Conservation (phyloP, 2,888 invertebrate genomes). For the Punctoribates punctum region DNA sequence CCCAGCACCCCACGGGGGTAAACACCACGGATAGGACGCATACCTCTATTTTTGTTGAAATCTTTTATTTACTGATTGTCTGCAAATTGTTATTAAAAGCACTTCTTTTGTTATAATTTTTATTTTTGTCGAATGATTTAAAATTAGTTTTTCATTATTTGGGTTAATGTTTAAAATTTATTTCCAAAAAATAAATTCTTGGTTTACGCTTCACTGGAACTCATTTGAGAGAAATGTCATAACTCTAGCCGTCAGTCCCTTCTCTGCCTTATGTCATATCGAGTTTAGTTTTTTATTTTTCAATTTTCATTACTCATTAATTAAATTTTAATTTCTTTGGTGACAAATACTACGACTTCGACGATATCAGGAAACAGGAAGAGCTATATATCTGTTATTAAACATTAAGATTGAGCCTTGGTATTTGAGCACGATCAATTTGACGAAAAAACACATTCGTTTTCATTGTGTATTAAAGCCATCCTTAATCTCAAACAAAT, state of each 20-base stretch:
- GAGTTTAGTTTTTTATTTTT: not conserved
- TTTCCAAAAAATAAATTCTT: constrained; percentile 4
- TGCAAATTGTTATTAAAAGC: too few relatives aligned
- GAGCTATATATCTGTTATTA: too few relatives aligned
- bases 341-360: too few relatives aligned
- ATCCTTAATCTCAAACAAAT: too few relatives aligned
- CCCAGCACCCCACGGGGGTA: constrained; percentile 29
- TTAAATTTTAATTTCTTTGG: too few relatives aligned
- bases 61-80: not conserved
- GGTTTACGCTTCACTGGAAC: not conserved
- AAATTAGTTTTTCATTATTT: constrained; percentile 9
- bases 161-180: constrained; percentile 21
- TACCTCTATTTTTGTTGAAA: not conserved
- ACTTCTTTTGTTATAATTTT: not conserved
- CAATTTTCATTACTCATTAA: not conserved
- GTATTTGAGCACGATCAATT: too few relatives aligned
- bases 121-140: not conserved
- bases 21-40: constrained; percentile 4
- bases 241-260: not conserved
- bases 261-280: not conserved
- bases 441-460: too few relatives aligned
- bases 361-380: too few relatives aligned
- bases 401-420: too few relatives aligned
- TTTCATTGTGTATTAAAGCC: too few relatives aligned
- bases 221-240: not conserved